Percentiles rank a stretch among this genome's conserved stretches.
phyloP scores from a whole-genome alignment of 2,113 vertebrate genomes.

The Mohoua ochrocephala region DNA sequence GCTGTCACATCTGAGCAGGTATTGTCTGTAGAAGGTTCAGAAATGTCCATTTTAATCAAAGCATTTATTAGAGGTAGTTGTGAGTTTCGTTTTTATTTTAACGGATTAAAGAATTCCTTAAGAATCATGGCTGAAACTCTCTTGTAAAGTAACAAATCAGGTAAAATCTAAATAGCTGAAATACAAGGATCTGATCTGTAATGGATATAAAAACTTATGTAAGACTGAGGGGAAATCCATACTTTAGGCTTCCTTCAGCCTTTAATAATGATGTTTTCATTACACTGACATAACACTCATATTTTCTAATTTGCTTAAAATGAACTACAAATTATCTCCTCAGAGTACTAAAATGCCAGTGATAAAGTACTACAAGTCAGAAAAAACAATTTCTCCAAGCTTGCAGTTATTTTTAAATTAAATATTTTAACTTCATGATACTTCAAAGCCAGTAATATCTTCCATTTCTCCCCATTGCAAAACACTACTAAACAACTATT shows the following conservation, averaged over 20 bases:
- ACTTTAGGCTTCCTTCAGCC: background rate
- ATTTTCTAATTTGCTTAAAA: background rate
- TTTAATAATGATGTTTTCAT: background rate
- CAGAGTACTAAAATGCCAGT: background rate
- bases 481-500: background rate
- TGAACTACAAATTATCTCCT: background rate
- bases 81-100: background rate
- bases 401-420: background rate
- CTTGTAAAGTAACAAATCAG: background rate
- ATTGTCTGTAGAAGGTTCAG: slow-evolving; percentile 47
- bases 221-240: background rate
- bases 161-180: background rate
- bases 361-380: background rate
- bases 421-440: background rate
- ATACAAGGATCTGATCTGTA: background rate
- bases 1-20: slow-evolving; percentile 41
- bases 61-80: background rate
- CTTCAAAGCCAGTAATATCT: background rate
- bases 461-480: background rate
- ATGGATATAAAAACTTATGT: background rate
- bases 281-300: background rate
- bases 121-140: background rate
- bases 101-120: background rate
- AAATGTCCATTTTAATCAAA: slow-evolving; percentile 52
- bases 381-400: background rate